Evolutionary conservation across 2,797 vertebrate genomes (phyloP), one percentile per base, ranked within the genome.

Genomic region (Phalloptychus januarius): DNA sequence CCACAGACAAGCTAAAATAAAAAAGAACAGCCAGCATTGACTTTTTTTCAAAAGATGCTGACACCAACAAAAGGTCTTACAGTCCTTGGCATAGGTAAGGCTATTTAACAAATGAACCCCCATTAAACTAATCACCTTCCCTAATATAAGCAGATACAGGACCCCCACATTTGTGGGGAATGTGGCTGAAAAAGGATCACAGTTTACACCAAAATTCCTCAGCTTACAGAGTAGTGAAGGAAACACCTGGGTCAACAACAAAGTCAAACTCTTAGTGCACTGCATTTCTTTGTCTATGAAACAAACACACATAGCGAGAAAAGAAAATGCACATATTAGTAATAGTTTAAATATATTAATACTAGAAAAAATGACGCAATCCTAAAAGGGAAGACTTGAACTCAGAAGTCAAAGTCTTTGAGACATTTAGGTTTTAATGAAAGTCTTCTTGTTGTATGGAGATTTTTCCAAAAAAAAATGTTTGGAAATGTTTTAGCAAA

Each of bases 151-250:
- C 4, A 65, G 61, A 36, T 7, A 36, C 61, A 45, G 7, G 25
- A 18, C 20, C 6, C 18, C 7, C 58, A 28, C 85, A 10, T 42
- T 7, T 74, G 38, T 54, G 33, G 80, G 73, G 72, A 75, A 6
- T 83, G 61, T 83, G 85, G 82, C 71, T 67, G 5, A 31, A 42
- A 71, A 78, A 52, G n/a, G n/a, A 33, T 52, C 63, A 83, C 82
- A 87, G 77, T 87, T 81, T 83, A 84, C 83, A 25, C 12, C 76
- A 56, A 91, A 83, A 94, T 94, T 91, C 91, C 88, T 90, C 83
- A 89, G 54, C 50, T 45, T 45, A 42, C 6, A 38, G 42, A 80
- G 11, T 72, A 80, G 11, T 72, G 7, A 23, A 28, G 79, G 67
- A 33, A 58, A 74, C 45, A 28, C 25, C 20, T 50, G 54, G 44